Evolutionary conservation across 2,797 vertebrate genomes (phyloP).

Genomic region (Hippopotamyrus pictus): DNA sequence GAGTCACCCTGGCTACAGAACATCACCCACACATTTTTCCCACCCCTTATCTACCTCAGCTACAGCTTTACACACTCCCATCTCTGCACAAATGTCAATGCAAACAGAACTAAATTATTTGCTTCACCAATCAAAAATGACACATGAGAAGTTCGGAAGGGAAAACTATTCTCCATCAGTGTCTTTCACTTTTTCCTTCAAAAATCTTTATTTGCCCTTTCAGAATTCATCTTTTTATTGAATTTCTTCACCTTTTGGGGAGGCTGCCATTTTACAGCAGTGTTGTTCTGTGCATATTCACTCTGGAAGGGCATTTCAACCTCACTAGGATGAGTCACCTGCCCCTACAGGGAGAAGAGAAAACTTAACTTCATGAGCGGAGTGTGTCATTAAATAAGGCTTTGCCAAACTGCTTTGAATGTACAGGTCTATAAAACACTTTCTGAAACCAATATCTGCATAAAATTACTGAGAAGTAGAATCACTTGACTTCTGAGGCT

Average conservation of each 20-base stretch:
- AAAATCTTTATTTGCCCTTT: background rate
- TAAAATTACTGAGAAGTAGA: background rate
- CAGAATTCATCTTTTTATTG: background rate
- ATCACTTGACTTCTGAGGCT: background rate
- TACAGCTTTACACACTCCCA: conserved; percentile 19
- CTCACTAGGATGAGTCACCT: background rate
- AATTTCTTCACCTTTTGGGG: background rate
- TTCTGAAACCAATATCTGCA: background rate
- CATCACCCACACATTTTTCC: background rate
- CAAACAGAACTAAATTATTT: background rate
- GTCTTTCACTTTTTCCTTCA: background rate
- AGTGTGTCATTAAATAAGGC: background rate
- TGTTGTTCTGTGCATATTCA: background rate
- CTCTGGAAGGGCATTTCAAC: background rate
- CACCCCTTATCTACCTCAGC: background rate
- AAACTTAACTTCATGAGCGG: background rate
- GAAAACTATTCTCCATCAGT: background rate
- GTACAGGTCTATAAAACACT: background rate
- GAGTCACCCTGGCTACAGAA: background rate
- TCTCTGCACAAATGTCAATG: conserved; percentile 26
- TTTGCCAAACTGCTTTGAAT: background rate
- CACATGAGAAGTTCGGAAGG: background rate
- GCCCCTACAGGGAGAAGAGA: background rate
- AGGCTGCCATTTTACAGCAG: background rate
- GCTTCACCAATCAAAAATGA: conserved; percentile 1